Percentiles rank a stretch among this genome's conserved stretches.
Conservation (phyloP, 2,797 vertebrate species). For the Sebastes miniatus region DNA sequence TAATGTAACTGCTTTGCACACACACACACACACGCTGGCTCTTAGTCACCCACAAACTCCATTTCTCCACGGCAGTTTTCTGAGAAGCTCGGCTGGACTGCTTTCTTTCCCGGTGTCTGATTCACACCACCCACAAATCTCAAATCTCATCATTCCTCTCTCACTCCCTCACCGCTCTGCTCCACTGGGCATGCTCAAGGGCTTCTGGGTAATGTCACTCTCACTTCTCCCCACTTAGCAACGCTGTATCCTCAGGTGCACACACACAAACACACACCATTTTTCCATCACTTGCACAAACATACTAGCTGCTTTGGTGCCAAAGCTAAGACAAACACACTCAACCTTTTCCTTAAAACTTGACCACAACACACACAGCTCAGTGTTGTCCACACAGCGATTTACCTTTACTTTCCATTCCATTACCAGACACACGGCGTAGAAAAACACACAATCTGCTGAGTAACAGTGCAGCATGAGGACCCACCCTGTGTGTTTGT, state of each 20-base stretch:
- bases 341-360: slow-evolving; percentile 69
- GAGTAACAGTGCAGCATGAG: slow-evolving; percentile 40
- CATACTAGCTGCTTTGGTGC: slow-evolving; percentile 46
- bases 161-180: slow-evolving; percentile 14
- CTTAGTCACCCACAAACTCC: slow-evolving; percentile 27
- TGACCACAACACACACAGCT: slow-evolving; percentile 66
- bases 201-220: slow-evolving; percentile 69
- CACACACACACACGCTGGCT: slow-evolving; percentile 11
- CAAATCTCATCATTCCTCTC: slow-evolving; percentile 29
- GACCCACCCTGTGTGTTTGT: slow-evolving; percentile 43
- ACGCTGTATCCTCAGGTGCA: slow-evolving; percentile 67
- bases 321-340: slow-evolving; percentile 72
- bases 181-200: slow-evolving; percentile 31
- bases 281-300: slow-evolving; percentile 72
- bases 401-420: slow-evolving; percentile 80
- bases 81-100: slow-evolving; percentile 10
- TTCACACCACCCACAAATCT: slow-evolving; percentile 3
- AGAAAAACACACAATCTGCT: slow-evolving; percentile 67
- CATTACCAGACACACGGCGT: slow-evolving; percentile 60
- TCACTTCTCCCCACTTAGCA: slow-evolving; percentile 56
- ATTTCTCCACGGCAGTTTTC: slow-evolving; percentile 15
- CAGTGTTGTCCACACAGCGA: slow-evolving; percentile 39
- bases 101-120: slow-evolving; percentile 31
- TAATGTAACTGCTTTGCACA: slow-evolving; percentile 26
- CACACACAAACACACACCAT: slow-evolving; percentile 16